Evolutionary conservation across 2,113 vertebrate species (phyloP), one percentile per base, ranked within the genome.

Genomic region (Pterocles gutturalis): DNA sequence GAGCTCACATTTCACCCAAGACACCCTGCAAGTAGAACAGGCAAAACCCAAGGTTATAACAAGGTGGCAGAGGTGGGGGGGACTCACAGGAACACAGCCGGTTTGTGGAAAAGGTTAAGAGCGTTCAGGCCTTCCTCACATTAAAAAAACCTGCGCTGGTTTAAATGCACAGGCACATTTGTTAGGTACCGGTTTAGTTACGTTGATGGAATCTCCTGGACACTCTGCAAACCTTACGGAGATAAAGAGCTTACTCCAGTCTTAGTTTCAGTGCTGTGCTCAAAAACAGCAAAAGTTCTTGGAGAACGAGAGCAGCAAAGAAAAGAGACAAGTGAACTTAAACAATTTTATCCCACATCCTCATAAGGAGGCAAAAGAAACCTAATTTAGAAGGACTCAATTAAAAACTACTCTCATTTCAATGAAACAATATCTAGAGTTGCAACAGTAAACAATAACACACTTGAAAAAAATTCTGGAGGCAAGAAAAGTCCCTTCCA

Each of bases 41-140:
- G 43, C 57, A 93, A 87, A 87, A 87, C 70, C 5, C 9, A 28
- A 25, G 4, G 28, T 33, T 34, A 65, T 13, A 64, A 62, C 55
- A 60, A 24, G 53, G 49, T 2, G 0, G 2, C 3, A 3, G n/a
- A 43, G 7, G 41, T 41, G 6, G 17, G 8, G 10, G 11, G 2
- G 4, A 69, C 12, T 72, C 69, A 73, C 28, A 70, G 28, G 31
- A 87, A 48, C 38, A 67, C 3, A 64, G 16, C 4, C 3, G 0
- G 70, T 51, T 49, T 51, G 11, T 60, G 13, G 46, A 90, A 83
- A 41, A 83, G 22, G 17, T 36, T 73, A 79, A 60, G 14, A 90
- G 26, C 9, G 77, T 57, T 81, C 43, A 60, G 60, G 12, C 55
- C 43, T 67, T 83, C 28, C 28, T 51, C 43, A 61, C 41, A 26